Evolutionary conservation across 2,797 vertebrate genomes (phyloP).

Genomic region (Leptoclinus maculatus): DNA sequence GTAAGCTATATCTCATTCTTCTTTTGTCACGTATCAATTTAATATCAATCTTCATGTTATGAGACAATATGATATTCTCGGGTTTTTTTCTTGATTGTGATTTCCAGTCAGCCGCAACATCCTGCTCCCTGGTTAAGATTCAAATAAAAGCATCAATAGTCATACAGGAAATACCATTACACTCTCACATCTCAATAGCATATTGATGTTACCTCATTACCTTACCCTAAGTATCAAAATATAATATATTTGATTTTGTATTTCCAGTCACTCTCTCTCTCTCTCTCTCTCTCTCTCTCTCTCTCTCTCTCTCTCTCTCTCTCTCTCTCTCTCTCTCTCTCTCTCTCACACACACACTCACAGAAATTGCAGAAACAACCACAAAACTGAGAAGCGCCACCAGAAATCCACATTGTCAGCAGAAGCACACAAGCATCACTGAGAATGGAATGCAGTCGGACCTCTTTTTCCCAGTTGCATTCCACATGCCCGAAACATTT

Average conservation of each 20-base stretch:
- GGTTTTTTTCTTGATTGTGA: not conserved
- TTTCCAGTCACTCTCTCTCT: not conserved
- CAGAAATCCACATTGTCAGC: constrained; percentile 39
- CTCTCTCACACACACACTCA: not conserved
- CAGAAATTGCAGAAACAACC: not conserved
- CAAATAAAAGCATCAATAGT: not conserved
- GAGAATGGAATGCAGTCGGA: constrained; percentile 28
- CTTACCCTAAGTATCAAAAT: not conserved
- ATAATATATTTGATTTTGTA: constrained; percentile 4
- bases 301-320: not conserved
- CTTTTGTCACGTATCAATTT: not conserved
- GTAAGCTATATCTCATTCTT: not conserved
- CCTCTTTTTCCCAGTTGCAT: constrained; percentile 24
- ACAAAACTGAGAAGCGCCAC: constrained; percentile 7
- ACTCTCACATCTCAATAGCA: not conserved
- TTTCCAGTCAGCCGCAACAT: not conserved
- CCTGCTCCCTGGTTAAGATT: not conserved
- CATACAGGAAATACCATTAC: not conserved
- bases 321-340: not conserved
- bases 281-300: not conserved
- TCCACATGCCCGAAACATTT: constrained; percentile 42
- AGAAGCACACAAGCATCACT: constrained; percentile 19
- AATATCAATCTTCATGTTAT: not conserved
- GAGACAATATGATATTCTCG: not conserved
- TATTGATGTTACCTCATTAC: not conserved